Evolutionary conservation across 2,113 vertebrate genomes (phyloP).

Genomic region (Sander lucioperca): DNA sequence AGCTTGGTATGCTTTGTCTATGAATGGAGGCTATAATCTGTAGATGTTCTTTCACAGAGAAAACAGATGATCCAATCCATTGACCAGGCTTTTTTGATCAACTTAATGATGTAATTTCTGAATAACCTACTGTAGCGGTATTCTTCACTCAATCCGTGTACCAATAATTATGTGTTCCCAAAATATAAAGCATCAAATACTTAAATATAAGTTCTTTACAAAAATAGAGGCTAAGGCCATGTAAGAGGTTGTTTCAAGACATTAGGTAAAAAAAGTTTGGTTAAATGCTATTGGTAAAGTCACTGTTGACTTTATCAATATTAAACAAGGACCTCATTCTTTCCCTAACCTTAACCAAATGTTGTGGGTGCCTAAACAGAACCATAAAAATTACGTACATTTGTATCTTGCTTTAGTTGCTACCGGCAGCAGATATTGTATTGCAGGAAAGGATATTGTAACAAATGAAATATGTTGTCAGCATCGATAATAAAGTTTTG

Average conservation of each 20-base stretch:
- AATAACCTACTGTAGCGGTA: neutral
- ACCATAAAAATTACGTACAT: neutral
- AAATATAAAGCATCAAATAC: neutral
- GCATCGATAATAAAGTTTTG: no score
- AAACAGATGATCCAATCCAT: conserved; percentile 5
- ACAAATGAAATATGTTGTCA: no score
- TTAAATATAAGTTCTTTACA: neutral
- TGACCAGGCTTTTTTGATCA: conserved; percentile 10
- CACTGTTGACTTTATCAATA: neutral
- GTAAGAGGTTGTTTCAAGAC: neutral
- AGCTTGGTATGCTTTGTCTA: conserved; percentile 38
- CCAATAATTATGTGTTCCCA: neutral
- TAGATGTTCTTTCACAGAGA: conserved; percentile 11
- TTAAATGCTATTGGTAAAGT: neutral
- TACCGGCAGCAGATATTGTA: neutral
- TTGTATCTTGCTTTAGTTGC: neutral
- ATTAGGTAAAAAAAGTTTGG: neutral
- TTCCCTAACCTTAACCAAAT: no score
- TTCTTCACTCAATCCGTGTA: neutral
- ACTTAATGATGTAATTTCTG: neutral
- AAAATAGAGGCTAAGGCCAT: neutral
- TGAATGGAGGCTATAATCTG: conserved; percentile 30
- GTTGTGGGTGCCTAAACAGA: neutral
- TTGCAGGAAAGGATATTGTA: neutral
- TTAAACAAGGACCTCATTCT: no score